Conservation (phyloP, 1,140 invertebrate genomes). For the Coelopa frigida region DNA sequence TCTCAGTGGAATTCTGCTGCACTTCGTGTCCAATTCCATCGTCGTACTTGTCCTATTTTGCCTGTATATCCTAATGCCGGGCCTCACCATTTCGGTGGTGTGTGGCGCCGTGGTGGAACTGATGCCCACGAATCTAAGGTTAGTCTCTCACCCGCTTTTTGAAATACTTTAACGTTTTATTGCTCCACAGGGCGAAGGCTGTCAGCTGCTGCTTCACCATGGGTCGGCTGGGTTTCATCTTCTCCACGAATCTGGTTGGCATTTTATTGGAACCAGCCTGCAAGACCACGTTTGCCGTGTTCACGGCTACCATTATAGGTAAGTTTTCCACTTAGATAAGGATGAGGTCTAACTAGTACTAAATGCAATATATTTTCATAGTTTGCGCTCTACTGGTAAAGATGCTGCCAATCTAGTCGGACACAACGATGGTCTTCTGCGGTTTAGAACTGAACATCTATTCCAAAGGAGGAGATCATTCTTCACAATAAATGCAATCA, state of each 20-base stretch:
- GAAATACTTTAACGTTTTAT: not conserved
- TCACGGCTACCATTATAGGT: slow-evolving; percentile 28
- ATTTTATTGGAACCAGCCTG: slow-evolving; percentile 49
- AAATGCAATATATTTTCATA: slow-evolving; percentile 16
- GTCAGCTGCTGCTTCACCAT: slow-evolving; percentile 52
- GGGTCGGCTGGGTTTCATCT: slow-evolving; percentile 52
- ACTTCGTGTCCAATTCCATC: slow-evolving; percentile 31
- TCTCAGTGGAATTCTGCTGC: slow-evolving; percentile 29
- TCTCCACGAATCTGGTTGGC: slow-evolving; percentile 51
- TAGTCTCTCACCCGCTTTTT: slow-evolving; percentile 5
- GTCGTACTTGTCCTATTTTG: slow-evolving; percentile 40
- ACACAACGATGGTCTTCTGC: too few relatives aligned
- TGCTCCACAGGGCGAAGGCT: slow-evolving; percentile 50
- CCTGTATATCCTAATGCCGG: slow-evolving; percentile 39
- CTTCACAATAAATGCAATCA: too few relatives aligned
- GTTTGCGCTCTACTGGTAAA: slow-evolving; percentile 26
- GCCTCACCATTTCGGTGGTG: slow-evolving; percentile 44
- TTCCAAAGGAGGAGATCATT: too few relatives aligned
- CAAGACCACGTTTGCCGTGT: slow-evolving; percentile 44
- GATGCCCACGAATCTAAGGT: slow-evolving; percentile 47
- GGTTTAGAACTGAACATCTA: too few relatives aligned
- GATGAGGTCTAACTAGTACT: not conserved
- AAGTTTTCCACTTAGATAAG: slow-evolving; percentile 4
- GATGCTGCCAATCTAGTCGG: slow-evolving; percentile 26
- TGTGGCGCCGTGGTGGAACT: slow-evolving; percentile 45